A percentile compares a stretch with the other conserved stretches of the same genome.
These are phyloP conservation scores for Myxocyprinus asiaticus DNA, from an alignment of 2,113 vertebrate species.

Conservation along the genomic window DNA sequence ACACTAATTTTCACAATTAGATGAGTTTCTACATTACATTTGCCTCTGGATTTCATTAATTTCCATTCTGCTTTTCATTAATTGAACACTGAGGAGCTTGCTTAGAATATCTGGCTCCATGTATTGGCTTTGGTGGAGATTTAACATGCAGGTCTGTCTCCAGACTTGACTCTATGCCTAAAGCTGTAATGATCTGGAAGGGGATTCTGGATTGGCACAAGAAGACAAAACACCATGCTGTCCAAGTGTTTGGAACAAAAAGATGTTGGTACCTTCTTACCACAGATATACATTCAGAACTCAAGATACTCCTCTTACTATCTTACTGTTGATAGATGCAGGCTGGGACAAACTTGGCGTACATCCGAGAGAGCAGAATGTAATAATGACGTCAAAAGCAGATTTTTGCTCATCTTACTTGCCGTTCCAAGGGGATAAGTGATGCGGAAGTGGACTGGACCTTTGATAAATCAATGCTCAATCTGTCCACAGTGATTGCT, in stretches of 20 bases:
- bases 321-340: not conserved
- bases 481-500: constrained; percentile 24
- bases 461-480: constrained; percentile 24
- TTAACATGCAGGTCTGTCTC: not conserved
- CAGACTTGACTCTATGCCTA: constrained; percentile 6
- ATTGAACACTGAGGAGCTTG: not conserved
- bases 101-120: not conserved
- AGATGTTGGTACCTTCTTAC: too few relatives aligned
- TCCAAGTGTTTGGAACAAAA: too few relatives aligned
- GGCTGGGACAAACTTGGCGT: too few relatives aligned
- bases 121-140: constrained; percentile 7
- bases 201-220: not conserved
- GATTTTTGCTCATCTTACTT: constrained; percentile 16
- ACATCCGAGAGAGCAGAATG: not conserved
- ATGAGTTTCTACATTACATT: not conserved
- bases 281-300: too few relatives aligned
- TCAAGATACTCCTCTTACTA: not conserved
- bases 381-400: not conserved
- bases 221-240: not conserved
- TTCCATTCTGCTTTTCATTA: not conserved
- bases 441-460: not conserved
- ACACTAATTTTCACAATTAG: not conserved
- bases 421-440: not conserved
- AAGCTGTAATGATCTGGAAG: constrained; percentile 31
- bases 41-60: not conserved